Base-by-base conservation (phyloP, 1,140 invertebrate species). In the Hyles vespertilio region DNA sequence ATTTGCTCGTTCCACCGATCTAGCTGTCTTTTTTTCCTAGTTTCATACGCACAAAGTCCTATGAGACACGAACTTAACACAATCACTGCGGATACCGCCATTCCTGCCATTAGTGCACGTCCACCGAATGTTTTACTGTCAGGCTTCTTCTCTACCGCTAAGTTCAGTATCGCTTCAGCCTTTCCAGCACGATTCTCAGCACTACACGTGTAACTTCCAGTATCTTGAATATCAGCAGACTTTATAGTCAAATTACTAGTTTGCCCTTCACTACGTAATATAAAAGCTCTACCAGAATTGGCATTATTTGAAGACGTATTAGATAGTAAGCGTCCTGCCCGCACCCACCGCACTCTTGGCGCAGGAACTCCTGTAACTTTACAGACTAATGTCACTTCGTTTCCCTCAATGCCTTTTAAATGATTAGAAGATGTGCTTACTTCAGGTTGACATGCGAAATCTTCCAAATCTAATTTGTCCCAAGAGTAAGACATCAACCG, bases 131-230 rank as follows among this genome's bases (percentile, higher is more conserved):
- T 92, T 47, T 91, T 89, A 43, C 92, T 80, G 10, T 93, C 91
- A 11, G 90, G 89, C 60, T 91, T 91, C 56, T 91, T 90, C 11
- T 92, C 91, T 43, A 96, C 92, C 2, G 91, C 89, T 59, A 96
- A 85, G 46, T 92, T 94, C 22, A 96, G 92, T 68, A 92, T 92
- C 40, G 92, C 92, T 79, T 94, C 92, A 1, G 92, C 92, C 67
- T 91, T 91, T 0, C 95, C 95, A 6, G 95, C 95, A 81, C 93
- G 92, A 77, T 95, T 96, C 77, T 95, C 94, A 0, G 94, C 94
- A 22, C 91, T 90, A 73, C 95, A 96, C 6, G 91, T 92, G 77
- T 95, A 96, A 10, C 92, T 87, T 33, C 94, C 94, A 22, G 93
- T 91, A 80, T 96, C 95, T 77, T 92, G 91, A 43, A 92, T 74